Conservation (phyloP, 2,113 vertebrate species). For the Saguinus midas region DNA sequence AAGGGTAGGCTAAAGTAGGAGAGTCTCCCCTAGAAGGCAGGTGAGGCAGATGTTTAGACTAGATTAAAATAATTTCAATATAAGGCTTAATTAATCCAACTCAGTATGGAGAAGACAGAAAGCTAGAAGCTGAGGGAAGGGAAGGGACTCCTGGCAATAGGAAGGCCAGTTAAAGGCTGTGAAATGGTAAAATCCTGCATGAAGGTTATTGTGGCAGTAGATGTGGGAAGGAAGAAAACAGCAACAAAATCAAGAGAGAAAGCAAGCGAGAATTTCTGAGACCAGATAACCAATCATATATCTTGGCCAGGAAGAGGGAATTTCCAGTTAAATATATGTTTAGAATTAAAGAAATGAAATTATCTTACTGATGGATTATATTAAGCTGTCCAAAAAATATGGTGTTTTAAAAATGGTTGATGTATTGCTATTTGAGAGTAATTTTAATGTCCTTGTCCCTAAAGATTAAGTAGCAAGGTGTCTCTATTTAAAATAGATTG, state of each 20-base stretch:
- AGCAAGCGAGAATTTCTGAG: background rate
- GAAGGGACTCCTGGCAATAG: background rate
- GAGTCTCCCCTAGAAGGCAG: background rate
- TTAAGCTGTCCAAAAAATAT: slow-evolving; percentile 39
- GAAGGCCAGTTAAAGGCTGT: background rate
- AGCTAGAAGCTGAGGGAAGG: background rate
- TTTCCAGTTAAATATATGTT: background rate
- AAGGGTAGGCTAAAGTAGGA: background rate
- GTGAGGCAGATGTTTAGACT: background rate
- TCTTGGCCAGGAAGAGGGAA: background rate
- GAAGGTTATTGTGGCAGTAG: background rate
- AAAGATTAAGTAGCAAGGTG: slow-evolving; percentile 45
- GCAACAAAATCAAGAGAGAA: too few relatives aligned
- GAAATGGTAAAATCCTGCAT: background rate
- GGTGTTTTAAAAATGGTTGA: background rate
- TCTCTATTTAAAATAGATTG: background rate
- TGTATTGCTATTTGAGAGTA: slow-evolving; percentile 2
- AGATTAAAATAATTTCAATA: background rate
- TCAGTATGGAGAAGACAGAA: background rate
- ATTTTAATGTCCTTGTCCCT: slow-evolving; percentile 49
- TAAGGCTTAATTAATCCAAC: background rate
- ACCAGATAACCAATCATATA: background rate
- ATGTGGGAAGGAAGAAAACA: background rate
- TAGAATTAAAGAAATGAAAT: background rate
- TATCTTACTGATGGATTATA: background rate